Base-by-base conservation (phyloP, 1,140 invertebrate species). In the Drosophila albomicans region DNA sequence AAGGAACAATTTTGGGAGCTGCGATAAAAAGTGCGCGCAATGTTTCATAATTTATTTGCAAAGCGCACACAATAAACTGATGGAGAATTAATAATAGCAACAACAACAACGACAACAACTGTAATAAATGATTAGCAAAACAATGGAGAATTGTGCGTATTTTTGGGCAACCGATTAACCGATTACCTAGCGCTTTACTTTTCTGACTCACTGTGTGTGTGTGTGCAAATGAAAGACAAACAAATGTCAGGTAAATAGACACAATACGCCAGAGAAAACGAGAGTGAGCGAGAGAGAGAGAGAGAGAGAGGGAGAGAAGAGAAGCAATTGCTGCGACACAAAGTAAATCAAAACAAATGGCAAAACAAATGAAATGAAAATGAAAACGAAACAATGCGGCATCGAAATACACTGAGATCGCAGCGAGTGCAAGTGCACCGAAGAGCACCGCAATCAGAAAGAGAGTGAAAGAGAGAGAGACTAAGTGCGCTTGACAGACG, bases 21-120 rank as follows among this genome's bases (percentile, higher is more conserved):
- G 20, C 20, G 20, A 72, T 72, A 72, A 51, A 64, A 68, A 75
- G 64, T 79, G 58, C 59, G 64, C 61, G 64, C 57, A 70, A 67
- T 76, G 72, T 82, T 82, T 86, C 82, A 76, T 87, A 82, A 82
- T 76, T 75, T 78, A 79, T 87, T 85, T 78, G 81, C 78, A 56
- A 75, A 69, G 56, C 79, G 66, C 67, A 86, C 63, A 69, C 70
- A 54, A 54, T 48, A 67, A 78, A 81, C 66, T 20, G 49, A 74
- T 71, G 72, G 66, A 45, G 49, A 78, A 67, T 66, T 74, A 81
- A 67, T 63, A 57, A 67, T 45, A 54, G 28, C 38, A 63, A 41
- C 7, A 52, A 54, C 35, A 48, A 61, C 35, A 35, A 28, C 16
- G 43, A 43, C 7, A 66, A 52, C 28, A 81, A 81, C 62, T 62